These are phyloP conservation scores for Dione juno DNA, from an alignment of 2,888 invertebrate genomes.

Conservation along the genomic window DNA sequence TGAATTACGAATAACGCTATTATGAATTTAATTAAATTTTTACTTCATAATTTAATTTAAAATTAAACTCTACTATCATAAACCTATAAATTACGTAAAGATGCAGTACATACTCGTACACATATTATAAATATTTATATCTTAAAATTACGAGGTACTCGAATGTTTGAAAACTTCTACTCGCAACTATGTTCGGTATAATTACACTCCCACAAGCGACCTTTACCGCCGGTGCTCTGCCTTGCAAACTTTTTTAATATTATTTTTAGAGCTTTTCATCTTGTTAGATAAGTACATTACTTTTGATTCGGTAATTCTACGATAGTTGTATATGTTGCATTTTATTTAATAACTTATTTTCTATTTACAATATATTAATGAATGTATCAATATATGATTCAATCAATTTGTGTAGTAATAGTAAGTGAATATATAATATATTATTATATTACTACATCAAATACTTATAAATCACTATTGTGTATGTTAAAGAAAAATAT, in stretches of 20 bases:
- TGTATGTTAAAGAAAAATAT: not conserved
- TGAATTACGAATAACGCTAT: no score
- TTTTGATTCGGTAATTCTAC: not conserved
- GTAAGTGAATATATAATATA: no score
- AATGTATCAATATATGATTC: no score
- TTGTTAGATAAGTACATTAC: conserved; percentile 39
- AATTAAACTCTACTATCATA: not conserved
- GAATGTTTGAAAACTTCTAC: conserved; percentile 18
- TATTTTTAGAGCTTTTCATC: conserved; percentile 47
- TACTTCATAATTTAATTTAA: no score
- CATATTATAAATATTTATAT: conserved; percentile 12
- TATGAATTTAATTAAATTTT: no score
- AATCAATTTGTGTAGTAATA: no score
- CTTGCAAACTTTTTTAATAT: conserved; percentile 47
- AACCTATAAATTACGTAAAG: not conserved
- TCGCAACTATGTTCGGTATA: conserved; percentile 27
- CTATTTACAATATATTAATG: no score
- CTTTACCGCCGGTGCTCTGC: conserved; percentile 40
- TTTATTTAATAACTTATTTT: no score
- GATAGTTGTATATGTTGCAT: not conserved
- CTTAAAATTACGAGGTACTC: conserved; percentile 8
- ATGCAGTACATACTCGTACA: not conserved
- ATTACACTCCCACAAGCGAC: conserved; percentile 31
- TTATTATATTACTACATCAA: no score
- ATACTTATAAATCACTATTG: no score